Evolutionary conservation across 2,797 vertebrate genomes (phyloP).

Genomic region (Diceros bicornis): DNA sequence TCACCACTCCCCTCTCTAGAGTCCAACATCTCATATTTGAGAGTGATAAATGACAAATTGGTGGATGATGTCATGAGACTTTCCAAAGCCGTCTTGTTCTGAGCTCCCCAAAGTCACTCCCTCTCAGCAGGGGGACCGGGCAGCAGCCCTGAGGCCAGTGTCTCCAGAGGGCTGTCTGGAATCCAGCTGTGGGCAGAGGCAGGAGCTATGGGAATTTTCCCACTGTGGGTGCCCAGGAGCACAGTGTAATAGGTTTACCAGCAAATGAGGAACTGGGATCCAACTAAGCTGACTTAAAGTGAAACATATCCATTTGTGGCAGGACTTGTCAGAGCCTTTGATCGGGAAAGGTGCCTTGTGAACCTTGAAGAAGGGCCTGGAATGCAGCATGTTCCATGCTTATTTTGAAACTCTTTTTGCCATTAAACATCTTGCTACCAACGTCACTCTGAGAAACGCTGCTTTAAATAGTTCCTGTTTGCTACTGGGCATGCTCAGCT

Average conservation of each 20-base stretch:
- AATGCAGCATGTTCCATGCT: neutral
- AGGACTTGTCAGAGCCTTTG: neutral
- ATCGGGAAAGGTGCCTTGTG: neutral
- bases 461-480: neutral
- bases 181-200: neutral
- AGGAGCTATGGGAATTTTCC: neutral
- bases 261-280: neutral
- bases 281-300: neutral
- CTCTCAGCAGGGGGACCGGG: neutral
- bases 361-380: neutral
- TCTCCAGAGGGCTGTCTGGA: neutral
- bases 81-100: neutral
- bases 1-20: neutral
- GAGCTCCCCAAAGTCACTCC: neutral
- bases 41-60: neutral
- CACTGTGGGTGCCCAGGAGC: fast-evolving
- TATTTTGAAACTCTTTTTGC: neutral
- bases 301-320: neutral
- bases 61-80: neutral
- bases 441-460: neutral
- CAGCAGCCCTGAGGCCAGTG: neutral
- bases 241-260: neutral
- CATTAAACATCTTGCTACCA: neutral
- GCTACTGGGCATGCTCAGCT: neutral
- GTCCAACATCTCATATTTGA: neutral